Base-by-base conservation (phyloP, 2,113 vertebrate genomes). In the Apus apus region DNA sequence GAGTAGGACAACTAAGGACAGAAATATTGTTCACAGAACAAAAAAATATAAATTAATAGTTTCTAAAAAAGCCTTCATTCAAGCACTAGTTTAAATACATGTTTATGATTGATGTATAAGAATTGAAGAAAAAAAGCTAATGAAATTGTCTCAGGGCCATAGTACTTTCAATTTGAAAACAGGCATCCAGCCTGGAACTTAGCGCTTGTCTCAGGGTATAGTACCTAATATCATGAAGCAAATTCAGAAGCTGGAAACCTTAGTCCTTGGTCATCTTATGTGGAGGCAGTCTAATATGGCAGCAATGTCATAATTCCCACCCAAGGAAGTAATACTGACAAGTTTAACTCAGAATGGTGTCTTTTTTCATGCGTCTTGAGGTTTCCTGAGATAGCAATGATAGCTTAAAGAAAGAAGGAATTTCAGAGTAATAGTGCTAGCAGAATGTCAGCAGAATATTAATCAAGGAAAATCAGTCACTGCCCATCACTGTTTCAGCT, bases 101-200 rank as follows among this genome's bases (percentile, higher is more conserved):
- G 38, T 76, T 96, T 94, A 92, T 88, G 68, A 80, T 40, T 29
- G 29, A 72, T 36, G n/a, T 67, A 89, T 71, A 85, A 90, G 94
- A 94, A 46, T 23, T 23, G 71, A 74, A 70, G 29, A 8, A 57
- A 32, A 85, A 72, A 66, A 71, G 13, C 32, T 38, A 67, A 93
- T 81, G 74, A 60, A 91, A 78, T 73, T 77, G n/a, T 92, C 40
- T 80, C 45, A n/a, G 46, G 54, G 30, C 50, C 18, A 26, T 38
- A 73, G 36, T 11, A 62, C 15, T 84, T 71, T 74, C 19, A 75
- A n/a, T 85, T 21, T 78, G 74, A 58, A 92, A 83, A 66, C 13
- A 79, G 43, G 13, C 43, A 58, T 62, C 45, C 32, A 81, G 73
- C 80, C 38, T 74, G 40, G 74, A 88, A 65, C 36, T 34, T 61